These are phyloP conservation scores for Phenacoccus solenopsis DNA, from an alignment of 1,140 invertebrate genomes.

Conservation along the genomic window DNA sequence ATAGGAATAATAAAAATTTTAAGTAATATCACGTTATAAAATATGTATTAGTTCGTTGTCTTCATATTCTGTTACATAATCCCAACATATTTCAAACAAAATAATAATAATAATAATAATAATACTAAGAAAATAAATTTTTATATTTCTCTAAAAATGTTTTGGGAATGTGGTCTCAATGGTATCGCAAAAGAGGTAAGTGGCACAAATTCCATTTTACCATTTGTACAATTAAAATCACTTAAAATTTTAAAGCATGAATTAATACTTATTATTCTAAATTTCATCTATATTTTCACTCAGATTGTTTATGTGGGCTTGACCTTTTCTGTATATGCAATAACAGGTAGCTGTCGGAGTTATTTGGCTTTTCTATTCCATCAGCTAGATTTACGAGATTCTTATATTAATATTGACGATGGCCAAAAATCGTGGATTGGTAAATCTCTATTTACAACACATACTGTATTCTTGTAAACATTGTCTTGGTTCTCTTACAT, in stretches of 20 bases:
- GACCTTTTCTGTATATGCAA: not conserved
- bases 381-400: not conserved
- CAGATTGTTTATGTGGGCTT: not conserved
- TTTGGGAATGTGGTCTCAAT: not conserved
- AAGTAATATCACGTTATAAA: no score
- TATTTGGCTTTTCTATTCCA: not conserved
- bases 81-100: no score
- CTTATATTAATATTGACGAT: not conserved
- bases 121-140: no score
- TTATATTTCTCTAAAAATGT: no score
- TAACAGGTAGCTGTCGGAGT: not conserved
- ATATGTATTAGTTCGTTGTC: no score
- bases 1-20: no score
- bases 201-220: no score
- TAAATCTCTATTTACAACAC: no score
- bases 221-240: not conserved
- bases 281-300: not conserved
- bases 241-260: not conserved
- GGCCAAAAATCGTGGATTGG: slow-evolving; percentile 21
- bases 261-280: not conserved
- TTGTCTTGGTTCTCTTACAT: no score
- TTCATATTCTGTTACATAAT: no score
- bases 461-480: no score
- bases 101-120: no score
- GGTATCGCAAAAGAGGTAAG: not conserved